These are phyloP conservation scores for Embidobia sp. DNA, from an alignment of 2,888 invertebrate species.

Conservation along the genomic window DNA sequence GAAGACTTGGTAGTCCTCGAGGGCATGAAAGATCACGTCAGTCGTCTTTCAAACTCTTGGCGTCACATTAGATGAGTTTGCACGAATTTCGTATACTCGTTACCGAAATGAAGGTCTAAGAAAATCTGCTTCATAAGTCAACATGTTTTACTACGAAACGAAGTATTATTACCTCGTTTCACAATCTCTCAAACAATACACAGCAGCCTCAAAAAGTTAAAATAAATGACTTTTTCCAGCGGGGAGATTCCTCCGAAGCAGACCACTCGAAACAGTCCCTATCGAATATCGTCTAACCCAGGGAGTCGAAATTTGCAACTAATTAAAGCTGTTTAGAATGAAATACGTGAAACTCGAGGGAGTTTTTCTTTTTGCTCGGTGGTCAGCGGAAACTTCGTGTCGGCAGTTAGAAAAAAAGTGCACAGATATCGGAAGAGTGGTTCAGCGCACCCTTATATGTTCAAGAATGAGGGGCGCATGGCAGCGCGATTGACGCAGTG, in stretches of 20 bases:
- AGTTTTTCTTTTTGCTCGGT: conserved; percentile 3
- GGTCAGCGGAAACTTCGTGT: conserved; percentile 22
- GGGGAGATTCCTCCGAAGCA: too few relatives aligned
- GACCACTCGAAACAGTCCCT: too few relatives aligned
- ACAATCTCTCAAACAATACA: too few relatives aligned
- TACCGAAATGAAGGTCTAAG: conserved; percentile 36
- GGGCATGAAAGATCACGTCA: conserved; percentile 65
- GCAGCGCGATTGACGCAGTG: conserved; percentile 66
- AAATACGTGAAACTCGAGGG: conserved; percentile 23
- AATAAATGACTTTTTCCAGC: neutral
- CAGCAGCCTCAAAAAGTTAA: too few relatives aligned
- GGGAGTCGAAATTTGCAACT: too few relatives aligned
- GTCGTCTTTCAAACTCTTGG: conserved; percentile 75
- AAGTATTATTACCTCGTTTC: conserved; percentile 22
- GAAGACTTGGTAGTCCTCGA: conserved; percentile 61
- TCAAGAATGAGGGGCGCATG: conserved; percentile 51
- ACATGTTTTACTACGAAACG: conserved; percentile 29
- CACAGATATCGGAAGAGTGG: conserved; percentile 66
- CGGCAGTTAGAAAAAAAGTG: conserved; percentile 29
- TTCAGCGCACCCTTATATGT: conserved; percentile 49
- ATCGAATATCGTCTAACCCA: too few relatives aligned
- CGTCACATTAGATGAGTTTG: conserved; percentile 64
- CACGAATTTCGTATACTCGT: conserved; percentile 54
- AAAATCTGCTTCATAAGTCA: conserved; percentile 46
- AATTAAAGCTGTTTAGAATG: conserved; percentile 20